phyloP scores from a whole-genome alignment of 1,140 invertebrate species.

The Megathymus violae region DNA sequence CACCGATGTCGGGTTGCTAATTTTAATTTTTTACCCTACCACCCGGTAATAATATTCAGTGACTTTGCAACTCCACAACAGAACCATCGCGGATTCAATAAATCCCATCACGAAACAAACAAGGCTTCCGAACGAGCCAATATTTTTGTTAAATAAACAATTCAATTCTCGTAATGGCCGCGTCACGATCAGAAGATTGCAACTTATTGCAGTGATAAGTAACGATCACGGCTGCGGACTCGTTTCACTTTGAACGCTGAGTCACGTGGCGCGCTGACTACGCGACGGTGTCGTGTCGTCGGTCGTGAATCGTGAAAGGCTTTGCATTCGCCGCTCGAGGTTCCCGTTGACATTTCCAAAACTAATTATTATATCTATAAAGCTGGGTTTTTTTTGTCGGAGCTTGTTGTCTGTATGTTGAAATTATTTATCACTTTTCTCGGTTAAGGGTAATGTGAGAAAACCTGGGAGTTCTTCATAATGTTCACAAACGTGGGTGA shows the following conservation, averaged over 20 bases:
- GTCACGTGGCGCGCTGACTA: slow-evolving; percentile 1
- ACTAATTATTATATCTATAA: too few species aligned
- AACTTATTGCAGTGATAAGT: slow-evolving; percentile 34
- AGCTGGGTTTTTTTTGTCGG: too few species aligned
- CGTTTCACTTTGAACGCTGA: slow-evolving; percentile 24
- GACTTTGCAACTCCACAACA: background rate
- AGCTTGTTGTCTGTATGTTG: too few species aligned
- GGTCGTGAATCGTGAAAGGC: too few species aligned
- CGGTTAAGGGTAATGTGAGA: too few species aligned
- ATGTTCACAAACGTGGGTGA: too few species aligned
- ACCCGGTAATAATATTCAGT: background rate
- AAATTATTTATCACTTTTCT: too few species aligned
- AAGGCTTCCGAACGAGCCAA: slow-evolving; percentile 7
- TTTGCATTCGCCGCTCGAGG: too few species aligned
- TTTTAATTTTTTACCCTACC: background rate
- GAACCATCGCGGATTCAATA: background rate
- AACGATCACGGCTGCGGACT: slow-evolving; percentile 21
- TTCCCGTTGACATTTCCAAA: too few species aligned
- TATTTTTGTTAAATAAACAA: slow-evolving; percentile 20
- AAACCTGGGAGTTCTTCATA: too few species aligned
- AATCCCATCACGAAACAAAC: background rate
- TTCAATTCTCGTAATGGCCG: slow-evolving; percentile 20
- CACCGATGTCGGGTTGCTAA: background rate
- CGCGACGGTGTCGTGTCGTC: too few species aligned
- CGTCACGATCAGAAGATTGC: slow-evolving; percentile 28